Conservation (phyloP, 1,140 invertebrate genomes). For the Psix sp. region DNA sequence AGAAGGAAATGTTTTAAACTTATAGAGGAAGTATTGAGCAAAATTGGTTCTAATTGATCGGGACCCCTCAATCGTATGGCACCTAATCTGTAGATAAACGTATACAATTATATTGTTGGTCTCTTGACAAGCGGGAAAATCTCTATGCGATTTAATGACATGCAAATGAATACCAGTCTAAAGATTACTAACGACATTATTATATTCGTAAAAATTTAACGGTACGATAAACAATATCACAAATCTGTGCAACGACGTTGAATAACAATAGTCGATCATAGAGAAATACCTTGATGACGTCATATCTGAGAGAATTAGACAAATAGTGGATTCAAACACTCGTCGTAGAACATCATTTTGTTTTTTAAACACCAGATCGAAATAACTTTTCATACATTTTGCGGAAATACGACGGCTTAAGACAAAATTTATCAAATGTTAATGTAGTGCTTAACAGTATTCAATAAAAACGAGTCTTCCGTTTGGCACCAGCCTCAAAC, state of each 20-base stretch:
- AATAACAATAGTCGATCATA: slow-evolving; percentile 62
- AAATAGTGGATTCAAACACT: slow-evolving; percentile 44
- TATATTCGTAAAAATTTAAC: slow-evolving; percentile 55
- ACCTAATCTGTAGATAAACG: too few relatives aligned
- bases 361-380: slow-evolving; percentile 32
- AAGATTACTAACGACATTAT: slow-evolving; percentile 50
- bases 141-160: slow-evolving; percentile 45
- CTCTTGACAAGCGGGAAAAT: slow-evolving; percentile 35
- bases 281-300: slow-evolving; percentile 57
- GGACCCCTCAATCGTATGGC: too few relatives aligned
- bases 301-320: slow-evolving; percentile 58
- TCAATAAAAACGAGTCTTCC: slow-evolving; percentile 56
- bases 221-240: slow-evolving; percentile 62
- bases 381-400: slow-evolving; percentile 40
- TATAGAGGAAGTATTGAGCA: too few relatives aligned
- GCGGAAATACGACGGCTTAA: slow-evolving; percentile 48
- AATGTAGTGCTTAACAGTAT: slow-evolving; percentile 49
- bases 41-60: too few relatives aligned
- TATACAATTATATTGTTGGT: too few relatives aligned
- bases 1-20: too few relatives aligned
- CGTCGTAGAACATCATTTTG: slow-evolving; percentile 27
- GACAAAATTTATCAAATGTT: slow-evolving; percentile 56
- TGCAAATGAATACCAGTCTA: slow-evolving; percentile 55
- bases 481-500: slow-evolving; percentile 7
- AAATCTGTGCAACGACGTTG: slow-evolving; percentile 61